These are phyloP conservation scores for Drosophila silvestris DNA, from an alignment of 2,888 invertebrate species.

Conservation along the genomic window DNA sequence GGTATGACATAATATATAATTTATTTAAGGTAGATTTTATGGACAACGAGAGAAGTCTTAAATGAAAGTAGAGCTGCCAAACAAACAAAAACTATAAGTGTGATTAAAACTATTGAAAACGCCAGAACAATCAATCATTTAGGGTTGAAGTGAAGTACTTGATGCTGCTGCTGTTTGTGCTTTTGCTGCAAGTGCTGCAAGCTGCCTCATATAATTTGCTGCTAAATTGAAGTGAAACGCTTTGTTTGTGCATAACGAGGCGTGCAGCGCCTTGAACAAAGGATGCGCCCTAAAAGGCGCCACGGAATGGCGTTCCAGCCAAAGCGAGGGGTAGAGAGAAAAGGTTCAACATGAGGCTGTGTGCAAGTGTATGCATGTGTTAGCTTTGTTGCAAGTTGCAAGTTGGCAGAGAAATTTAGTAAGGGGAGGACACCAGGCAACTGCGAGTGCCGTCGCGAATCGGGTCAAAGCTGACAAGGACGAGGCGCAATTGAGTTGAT, in stretches of 20 bases:
- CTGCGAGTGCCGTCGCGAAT: constrained; percentile 36
- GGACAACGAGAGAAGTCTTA: background rate
- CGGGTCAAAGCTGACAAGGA: constrained; percentile 57
- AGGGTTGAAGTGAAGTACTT: constrained; percentile 4
- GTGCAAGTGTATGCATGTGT: constrained; percentile 27
- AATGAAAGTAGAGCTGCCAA: background rate
- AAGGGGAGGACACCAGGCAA: constrained; percentile 18
- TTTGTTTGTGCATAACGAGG: constrained; percentile 80
- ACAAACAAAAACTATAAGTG: background rate
- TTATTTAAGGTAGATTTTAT: background rate
- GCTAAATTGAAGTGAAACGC: constrained; percentile 72
- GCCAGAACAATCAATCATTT: constrained; percentile 26
- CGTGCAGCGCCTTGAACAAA: constrained; percentile 71
- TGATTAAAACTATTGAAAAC: background rate
- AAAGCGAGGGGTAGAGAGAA: background rate
- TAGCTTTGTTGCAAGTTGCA: constrained; percentile 27
- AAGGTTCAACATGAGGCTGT: background rate
- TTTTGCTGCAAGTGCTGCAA: constrained; percentile 5
- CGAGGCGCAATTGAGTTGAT: constrained; percentile 69
- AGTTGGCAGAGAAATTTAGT: constrained; percentile 2
- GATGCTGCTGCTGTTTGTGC: background rate
- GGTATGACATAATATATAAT: background rate
- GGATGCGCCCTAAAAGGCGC: constrained; percentile 31
- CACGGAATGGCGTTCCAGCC: constrained; percentile 21
- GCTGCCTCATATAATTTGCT: constrained; percentile 69